Conservation (phyloP, 2,113 vertebrate species). For the Hippocampus guttulatus region DNA sequence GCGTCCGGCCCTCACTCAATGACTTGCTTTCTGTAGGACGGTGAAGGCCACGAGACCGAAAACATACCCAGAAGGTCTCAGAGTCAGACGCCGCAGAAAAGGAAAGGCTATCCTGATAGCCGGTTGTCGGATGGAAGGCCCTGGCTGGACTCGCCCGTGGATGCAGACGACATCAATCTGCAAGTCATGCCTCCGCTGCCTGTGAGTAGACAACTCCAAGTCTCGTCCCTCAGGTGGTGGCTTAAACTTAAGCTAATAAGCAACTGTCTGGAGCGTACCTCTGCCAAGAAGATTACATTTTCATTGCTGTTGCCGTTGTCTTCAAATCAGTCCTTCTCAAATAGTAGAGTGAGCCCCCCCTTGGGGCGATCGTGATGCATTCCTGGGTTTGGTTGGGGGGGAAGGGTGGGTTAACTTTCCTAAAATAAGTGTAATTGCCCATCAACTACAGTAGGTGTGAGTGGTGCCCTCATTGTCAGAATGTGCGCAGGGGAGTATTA, state of each 20-base stretch:
- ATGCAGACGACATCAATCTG: constrained; percentile 77
- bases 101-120: constrained; percentile 76
- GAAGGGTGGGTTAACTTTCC: too few species aligned
- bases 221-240: not conserved
- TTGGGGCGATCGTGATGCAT: too few species aligned
- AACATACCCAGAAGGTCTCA: constrained; percentile 72
- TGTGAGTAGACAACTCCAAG: constrained; percentile 67
- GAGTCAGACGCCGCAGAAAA: constrained; percentile 71
- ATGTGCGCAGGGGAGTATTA: too few species aligned
- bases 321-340: not conserved
- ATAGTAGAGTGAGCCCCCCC: too few species aligned
- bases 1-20: not conserved
- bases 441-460: too few species aligned
- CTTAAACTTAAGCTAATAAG: not conserved
- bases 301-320: not conserved
- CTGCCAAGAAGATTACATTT: not conserved
- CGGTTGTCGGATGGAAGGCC: constrained; percentile 68
- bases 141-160: constrained; percentile 73
- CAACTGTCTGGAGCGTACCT: not conserved
- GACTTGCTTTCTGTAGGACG: constrained; percentile 71
- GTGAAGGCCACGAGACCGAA: constrained; percentile 78
- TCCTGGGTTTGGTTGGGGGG: too few species aligned
- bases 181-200: constrained; percentile 80
- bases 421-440: too few species aligned
- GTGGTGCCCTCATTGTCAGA: too few species aligned